Percentiles rank a stretch among this genome's conserved stretches.
These are phyloP conservation scores for Leucophenga maculata DNA, from an alignment of 2,888 invertebrate genomes.

Conservation along the genomic window DNA sequence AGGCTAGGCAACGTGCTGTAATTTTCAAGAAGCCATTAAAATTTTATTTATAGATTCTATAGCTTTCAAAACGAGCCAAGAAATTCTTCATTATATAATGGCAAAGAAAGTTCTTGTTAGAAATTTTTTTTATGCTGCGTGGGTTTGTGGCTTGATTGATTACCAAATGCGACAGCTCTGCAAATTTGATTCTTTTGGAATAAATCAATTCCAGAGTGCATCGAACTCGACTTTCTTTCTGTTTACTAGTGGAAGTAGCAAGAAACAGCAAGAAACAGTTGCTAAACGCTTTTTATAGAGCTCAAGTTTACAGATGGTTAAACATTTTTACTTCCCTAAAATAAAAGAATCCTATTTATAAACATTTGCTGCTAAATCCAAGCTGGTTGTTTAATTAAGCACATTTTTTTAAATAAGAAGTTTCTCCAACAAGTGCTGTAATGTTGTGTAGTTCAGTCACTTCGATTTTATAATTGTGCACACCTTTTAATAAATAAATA, in stretches of 20 bases:
- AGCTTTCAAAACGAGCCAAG: too few relatives aligned
- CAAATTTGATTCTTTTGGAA: background rate
- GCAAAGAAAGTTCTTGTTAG: background rate
- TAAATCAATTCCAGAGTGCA: background rate
- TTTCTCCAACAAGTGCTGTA: background rate
- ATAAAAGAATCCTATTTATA: background rate
- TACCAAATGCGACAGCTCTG: background rate
- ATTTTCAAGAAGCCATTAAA: too few relatives aligned
- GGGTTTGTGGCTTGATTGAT: background rate
- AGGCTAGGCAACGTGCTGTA: background rate
- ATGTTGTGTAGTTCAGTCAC: slow-evolving; percentile 5
- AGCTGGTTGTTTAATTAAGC: background rate
- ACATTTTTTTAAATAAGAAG: background rate
- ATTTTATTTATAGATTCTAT: too few relatives aligned
- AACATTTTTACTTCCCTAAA: too few relatives aligned
- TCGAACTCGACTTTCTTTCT: slow-evolving; percentile 2
- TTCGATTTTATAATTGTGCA: background rate
- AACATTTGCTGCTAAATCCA: background rate
- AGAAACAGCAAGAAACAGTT: too few relatives aligned
- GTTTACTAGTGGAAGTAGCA: too few relatives aligned
- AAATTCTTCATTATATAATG: background rate
- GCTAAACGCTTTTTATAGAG: too few relatives aligned
- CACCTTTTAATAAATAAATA: background rate
- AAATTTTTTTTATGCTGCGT: background rate
- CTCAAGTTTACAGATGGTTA: background rate